Base-by-base conservation (phyloP, 2,797 vertebrate genomes). In the Hapalemur alaotrensis region DNA sequence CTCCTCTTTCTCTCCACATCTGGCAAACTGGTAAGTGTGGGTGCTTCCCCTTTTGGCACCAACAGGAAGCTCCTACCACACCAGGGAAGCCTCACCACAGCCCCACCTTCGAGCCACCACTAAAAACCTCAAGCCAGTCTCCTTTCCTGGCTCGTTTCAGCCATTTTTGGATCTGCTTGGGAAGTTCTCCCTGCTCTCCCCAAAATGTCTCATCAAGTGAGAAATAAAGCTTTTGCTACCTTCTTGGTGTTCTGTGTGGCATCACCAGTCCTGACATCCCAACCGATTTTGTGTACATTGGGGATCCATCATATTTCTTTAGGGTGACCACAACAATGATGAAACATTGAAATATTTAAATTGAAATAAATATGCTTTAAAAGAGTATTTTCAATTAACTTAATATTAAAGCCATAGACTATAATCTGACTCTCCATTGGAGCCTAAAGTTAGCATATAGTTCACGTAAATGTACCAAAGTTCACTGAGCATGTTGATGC, bases 31-130 rank as follows among this genome's bases (percentile, higher is more conserved):
- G 41, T n/a, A 43, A 35, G 11, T 18, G 11, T 25, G 28, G 3
- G 22, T 38, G 8, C n/a, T 63, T 28, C 28, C 4, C 93, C 30
- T 7, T 67, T 88, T 48, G 23, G 61, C 20, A 90, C 12, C 65
- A 43, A 48, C 4, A 30, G 7, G 12, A 59, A 52, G 11, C 14
- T 38, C 61, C 13, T 48, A 23, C 10, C 23, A 69, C 15, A 46
- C 30, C 18, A 23, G 20, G 2, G 17, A 86, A 23, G 0, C 4
- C 4, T 63, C 25, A 18, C 15, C 8, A 2, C 10, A 6, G 17
- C 17, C 5, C 5, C 4, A 18, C 1, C 4, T 15, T 38, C 0
- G 38, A 23, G 23, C 35, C 32, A 61, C 7, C 23, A 1, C 1
- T 9, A 70, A 57, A 94, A 72, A 35, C 9, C 35, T 7, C 22